Evolutionary conservation across 1,140 invertebrate genomes (phyloP), one percentile per base, ranked within the genome.

Genomic region (Drosophila bocki): DNA sequence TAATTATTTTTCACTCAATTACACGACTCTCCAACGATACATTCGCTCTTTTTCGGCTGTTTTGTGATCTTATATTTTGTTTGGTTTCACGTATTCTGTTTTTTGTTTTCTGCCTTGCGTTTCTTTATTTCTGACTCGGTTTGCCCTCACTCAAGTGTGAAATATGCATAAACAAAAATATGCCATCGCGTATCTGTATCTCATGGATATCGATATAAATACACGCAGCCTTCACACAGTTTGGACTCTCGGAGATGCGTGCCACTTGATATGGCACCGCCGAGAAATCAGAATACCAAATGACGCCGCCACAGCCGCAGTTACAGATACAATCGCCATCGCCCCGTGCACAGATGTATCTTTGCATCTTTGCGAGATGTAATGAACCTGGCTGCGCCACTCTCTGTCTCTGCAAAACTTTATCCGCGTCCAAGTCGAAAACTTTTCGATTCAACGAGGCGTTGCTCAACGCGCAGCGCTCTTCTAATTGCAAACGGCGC

Each of bases 1-100:
- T 82, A 79, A 90, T 90, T 90, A 90, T 90, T 90, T 90, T 90
- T 90, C 85, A 90, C 85, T 90, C 78, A 90, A 90, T 90, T 90
- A 90, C 70, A 80, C 78, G 47, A 64, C 74, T 60, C 67, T 53
- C 47, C 64, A 75, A 45, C 78, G 41, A 60, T 61, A 62, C 63
- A 56, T 58, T 72, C 37, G 67, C 67, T 44, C 65, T 50, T 29
- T 72, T 72, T 72, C 44, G 69, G 35, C 39, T 56, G 35, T 53
- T 47, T 77, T 70, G 42, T 32, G 51, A 71, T 71, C 69, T 70
- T 72, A 72, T 72, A 51, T 39, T 53, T 69, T 68, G 63, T 70
- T 68, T 70, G 32, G 37, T 32, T 35, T 13, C 63, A 29, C 2
- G 58, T 37, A 15, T 75, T 33, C 2, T 9, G 48, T 33, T 51